A percentile compares a stretch with the other conserved stretches of the same genome.
phyloP scores from a whole-genome alignment of 2,888 invertebrate species.

The Ochropleura plecta region DNA sequence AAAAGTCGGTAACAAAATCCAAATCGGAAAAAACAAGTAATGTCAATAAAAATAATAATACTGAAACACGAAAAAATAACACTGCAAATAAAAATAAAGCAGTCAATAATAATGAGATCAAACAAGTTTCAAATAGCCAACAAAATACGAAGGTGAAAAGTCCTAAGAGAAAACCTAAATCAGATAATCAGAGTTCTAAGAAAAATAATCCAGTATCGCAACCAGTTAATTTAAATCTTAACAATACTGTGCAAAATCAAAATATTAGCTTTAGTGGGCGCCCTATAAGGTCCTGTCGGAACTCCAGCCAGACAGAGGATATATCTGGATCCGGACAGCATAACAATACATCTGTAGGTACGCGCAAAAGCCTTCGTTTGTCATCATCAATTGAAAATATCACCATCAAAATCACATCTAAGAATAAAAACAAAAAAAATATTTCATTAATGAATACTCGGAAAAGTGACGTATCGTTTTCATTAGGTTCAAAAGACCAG shows the following conservation, averaged over 20 bases:
- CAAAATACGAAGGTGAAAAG: conserved; percentile 26
- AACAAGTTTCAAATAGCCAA: conserved; percentile 7
- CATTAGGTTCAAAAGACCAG: conserved; percentile 45
- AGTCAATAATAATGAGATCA: conserved; percentile 7
- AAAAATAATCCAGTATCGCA: conserved; percentile 21
- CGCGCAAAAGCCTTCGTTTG: conserved; percentile 46
- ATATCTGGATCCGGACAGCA: conserved; percentile 37
- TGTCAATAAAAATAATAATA: conserved; percentile 18
- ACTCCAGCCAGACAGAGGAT: conserved; percentile 53
- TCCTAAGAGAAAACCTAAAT: conserved; percentile 35
- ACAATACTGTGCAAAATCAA: conserved; percentile 45
- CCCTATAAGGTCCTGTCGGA: conserved; percentile 64
- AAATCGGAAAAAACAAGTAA: conserved; percentile 26
- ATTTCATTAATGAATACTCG: conserved; percentile 41
- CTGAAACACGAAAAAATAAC: conserved; percentile 28
- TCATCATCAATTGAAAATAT: conserved; percentile 58
- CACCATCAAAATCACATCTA: conserved; percentile 51
- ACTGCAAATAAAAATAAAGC: conserved; percentile 28
- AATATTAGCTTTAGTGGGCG: conserved; percentile 51
- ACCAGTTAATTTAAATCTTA: conserved; percentile 27
- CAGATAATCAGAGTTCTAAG: conserved; percentile 29
- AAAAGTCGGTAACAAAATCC: conserved; percentile 21
- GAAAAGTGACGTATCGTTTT: conserved; percentile 65
- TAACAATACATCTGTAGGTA: conserved; percentile 33
- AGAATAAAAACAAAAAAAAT: conserved; percentile 37